Conservation (phyloP, 1,140 invertebrate species). For the Drosophila pandora region DNA sequence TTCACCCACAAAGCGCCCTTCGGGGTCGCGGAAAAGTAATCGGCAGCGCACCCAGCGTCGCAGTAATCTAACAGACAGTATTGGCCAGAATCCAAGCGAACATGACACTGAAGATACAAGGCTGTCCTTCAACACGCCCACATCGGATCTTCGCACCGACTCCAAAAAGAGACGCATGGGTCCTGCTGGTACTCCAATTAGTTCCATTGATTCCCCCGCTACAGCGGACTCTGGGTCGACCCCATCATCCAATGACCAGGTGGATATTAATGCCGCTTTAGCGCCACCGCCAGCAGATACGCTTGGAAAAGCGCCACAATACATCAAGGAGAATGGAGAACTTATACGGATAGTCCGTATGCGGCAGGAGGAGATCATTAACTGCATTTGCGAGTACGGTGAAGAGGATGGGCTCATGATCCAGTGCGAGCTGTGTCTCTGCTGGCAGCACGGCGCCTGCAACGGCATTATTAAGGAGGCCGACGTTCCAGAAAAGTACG, state of each 20-base stretch:
- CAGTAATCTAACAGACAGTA: constrained; percentile 7
- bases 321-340: constrained; percentile 86
- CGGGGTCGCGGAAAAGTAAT: constrained; percentile 72
- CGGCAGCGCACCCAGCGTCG: constrained; percentile 73
- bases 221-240: constrained; percentile 61
- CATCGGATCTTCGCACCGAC: constrained; percentile 41
- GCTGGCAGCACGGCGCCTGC: constrained; percentile 97
- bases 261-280: constrained; percentile 65
- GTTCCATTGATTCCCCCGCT: constrained; percentile 52
- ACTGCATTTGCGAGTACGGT: constrained; percentile 91
- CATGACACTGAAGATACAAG: constrained; percentile 54
- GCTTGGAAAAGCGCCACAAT: constrained; percentile 53
- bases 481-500: constrained; percentile 95
- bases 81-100: constrained; percentile 7
- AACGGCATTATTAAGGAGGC: constrained; percentile 91
- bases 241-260: constrained; percentile 54
- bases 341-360: constrained; percentile 88
- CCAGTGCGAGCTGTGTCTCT: constrained; percentile 96
- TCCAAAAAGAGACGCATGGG: constrained; percentile 59
- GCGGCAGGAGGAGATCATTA: constrained; percentile 92
- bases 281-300: constrained; percentile 38
- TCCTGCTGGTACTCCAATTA: constrained; percentile 42
- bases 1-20: constrained; percentile 52
- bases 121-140: constrained; percentile 56
- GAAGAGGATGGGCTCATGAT: constrained; percentile 98